phyloP scores from a whole-genome alignment of 2,797 vertebrate species.

The Karalla daura region DNA sequence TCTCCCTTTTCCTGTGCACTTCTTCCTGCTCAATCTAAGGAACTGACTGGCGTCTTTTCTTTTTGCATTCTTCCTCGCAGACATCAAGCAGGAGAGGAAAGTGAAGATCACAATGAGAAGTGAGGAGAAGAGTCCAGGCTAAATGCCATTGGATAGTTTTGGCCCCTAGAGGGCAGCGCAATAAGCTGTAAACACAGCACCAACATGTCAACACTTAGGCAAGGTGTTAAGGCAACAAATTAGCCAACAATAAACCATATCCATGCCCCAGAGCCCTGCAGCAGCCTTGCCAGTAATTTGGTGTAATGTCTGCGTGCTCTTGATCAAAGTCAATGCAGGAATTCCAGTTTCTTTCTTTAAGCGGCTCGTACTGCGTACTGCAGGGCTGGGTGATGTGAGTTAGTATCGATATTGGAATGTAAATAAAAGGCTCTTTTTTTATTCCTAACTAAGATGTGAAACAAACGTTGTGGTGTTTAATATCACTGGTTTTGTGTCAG shows the following conservation, averaged over 20 bases:
- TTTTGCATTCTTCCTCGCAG: slow-evolving; percentile 30
- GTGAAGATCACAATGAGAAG: slow-evolving; percentile 48
- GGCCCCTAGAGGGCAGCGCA: background rate
- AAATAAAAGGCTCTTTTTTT: no score
- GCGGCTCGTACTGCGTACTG: no score
- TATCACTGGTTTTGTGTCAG: no score
- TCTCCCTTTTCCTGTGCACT: no score
- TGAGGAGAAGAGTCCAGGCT: slow-evolving; percentile 40
- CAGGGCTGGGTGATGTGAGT: no score
- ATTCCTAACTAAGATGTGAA: no score
- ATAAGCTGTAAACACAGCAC: background rate
- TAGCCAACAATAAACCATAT: background rate
- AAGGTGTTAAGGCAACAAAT: background rate
- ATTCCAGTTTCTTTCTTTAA: no score
- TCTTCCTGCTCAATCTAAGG: no score
- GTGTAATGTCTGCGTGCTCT: background rate
- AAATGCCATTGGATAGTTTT: slow-evolving; percentile 3
- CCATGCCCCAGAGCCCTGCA: background rate
- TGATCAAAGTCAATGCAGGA: background rate
- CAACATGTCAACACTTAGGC: no score
- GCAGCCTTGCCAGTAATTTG: background rate
- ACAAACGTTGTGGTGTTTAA: no score
- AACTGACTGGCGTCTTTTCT: background rate
- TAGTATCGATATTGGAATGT: no score
- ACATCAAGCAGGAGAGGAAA: slow-evolving; percentile 43